Base-by-base conservation (phyloP, 1,140 invertebrate species). In the Drosophila suzukii region DNA sequence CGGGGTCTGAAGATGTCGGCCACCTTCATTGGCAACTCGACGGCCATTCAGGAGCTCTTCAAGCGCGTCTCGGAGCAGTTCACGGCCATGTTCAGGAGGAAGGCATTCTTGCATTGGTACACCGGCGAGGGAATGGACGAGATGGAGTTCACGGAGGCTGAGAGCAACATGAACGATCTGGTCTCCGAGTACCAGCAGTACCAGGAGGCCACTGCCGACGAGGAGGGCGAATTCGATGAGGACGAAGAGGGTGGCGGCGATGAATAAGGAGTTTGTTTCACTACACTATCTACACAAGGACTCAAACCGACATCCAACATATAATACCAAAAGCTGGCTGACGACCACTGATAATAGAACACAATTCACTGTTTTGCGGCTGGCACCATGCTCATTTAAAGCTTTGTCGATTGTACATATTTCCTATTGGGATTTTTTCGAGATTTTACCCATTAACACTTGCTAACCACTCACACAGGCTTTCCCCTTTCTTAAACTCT, bases 151-250 rank as follows among this genome's bases (percentile, higher is more conserved):
- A 96, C 95, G 12, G 96, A 97, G 79, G 96, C 96, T 0, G 95
- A 95, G 92, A 94, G 94, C 93, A 94, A 97, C 94, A 94, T 96
- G 96, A 95, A 97, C 90, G 97, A 98, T 91, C 92, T 98, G 50
- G 95, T 98, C 3, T 96, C 96, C 0, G 97, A 98, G 91, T 98
- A 98, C 84, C 97, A 98, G 91, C 97, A 98, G 90, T 98, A 98
- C 93, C 96, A 97, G 91, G 97, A 95, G 90, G 95, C 95, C 36
- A 95, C 95, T 39, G 94, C 94, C 71, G 95, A 95, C 80, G 95
- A 95, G 84, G 95, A 95, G 75, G 94, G 94, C 32, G 95, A 95
- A 92, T 95, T 95, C 85, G 95, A 95, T 78, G 95, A 95, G 82
- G 95, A 95, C 75, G 93, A 94, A 75, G 94, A 94, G 79, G 93